These are phyloP conservation scores for Camelus bactrianus DNA, from an alignment of 2,113 vertebrate genomes.

Conservation along the genomic window DNA sequence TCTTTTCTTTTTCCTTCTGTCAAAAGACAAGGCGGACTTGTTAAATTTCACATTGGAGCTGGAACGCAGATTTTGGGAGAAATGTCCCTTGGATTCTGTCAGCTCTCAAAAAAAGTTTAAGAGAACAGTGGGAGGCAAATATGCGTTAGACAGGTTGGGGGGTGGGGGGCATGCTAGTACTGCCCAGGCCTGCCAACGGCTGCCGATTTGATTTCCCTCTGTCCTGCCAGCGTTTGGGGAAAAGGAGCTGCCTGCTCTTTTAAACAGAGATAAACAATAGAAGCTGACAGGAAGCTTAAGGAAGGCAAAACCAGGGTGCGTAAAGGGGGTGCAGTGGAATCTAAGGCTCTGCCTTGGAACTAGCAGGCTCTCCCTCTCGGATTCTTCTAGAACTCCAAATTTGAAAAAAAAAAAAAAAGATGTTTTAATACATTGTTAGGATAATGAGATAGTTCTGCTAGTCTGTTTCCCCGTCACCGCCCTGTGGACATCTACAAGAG, in stretches of 20 bases:
- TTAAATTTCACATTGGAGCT: slow-evolving; percentile 58
- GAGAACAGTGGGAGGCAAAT: slow-evolving; percentile 22
- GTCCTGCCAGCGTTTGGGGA: slow-evolving; percentile 70
- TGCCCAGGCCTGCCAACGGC: not conserved
- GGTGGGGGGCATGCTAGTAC: not conserved
- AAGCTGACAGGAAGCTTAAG: slow-evolving; percentile 44
- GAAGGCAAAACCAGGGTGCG: slow-evolving; percentile 12
- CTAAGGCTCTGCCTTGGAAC: not conserved
- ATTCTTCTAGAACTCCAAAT: not conserved
- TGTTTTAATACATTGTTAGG: not conserved
- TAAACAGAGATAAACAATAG: slow-evolving; percentile 63
- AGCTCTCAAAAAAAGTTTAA: slow-evolving; percentile 44
- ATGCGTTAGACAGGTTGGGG: not conserved
- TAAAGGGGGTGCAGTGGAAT: too few relatives aligned
- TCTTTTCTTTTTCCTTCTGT: not conserved
- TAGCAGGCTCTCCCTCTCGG: not conserved
- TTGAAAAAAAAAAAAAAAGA: not conserved
- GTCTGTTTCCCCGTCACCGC: not conserved
- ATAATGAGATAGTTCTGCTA: not conserved
- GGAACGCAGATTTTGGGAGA: slow-evolving; percentile 35
- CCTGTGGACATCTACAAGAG: not conserved
- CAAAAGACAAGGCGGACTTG: slow-evolving; percentile 24
- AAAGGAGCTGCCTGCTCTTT: slow-evolving; percentile 45
- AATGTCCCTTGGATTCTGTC: slow-evolving; percentile 10
- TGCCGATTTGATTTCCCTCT: slow-evolving; percentile 64